Evolutionary conservation across 2,888 invertebrate species (phyloP).

Genomic region (Cremastinae sp.): DNA sequence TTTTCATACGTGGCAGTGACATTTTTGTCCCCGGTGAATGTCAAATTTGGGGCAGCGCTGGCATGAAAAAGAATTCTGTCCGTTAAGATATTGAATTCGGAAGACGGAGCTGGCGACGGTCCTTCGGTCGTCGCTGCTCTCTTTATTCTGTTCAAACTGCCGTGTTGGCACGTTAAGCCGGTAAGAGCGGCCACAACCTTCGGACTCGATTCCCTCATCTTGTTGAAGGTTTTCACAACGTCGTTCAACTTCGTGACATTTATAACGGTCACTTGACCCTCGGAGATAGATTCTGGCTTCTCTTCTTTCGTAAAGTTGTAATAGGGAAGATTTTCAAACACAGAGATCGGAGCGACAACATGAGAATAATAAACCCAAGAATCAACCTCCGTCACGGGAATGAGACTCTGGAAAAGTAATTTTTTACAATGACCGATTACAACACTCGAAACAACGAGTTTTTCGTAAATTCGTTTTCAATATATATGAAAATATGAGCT

Average conservation of each 20-base stretch:
- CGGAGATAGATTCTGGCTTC: constrained; percentile 77
- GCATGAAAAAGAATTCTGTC: constrained; percentile 67
- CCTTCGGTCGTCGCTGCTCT: constrained; percentile 62
- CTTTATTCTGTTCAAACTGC: constrained; percentile 69
- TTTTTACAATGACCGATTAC: too few relatives aligned
- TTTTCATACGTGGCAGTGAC: not conserved
- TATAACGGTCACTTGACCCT: constrained; percentile 67
- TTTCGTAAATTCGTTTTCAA: not conserved
- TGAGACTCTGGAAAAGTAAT: constrained; percentile 79
- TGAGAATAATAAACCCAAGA: constrained; percentile 83
- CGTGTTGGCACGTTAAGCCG: constrained; percentile 72
- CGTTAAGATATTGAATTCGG: constrained; percentile 40
- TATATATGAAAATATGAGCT: not conserved
- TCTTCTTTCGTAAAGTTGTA: constrained; percentile 80
- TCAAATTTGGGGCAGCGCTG: constrained; percentile 56
- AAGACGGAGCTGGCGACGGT: constrained; percentile 1
- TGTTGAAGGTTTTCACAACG: constrained; percentile 69
- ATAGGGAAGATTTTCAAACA: constrained; percentile 82
- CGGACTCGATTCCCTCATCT: constrained; percentile 75
- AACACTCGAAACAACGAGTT: too few relatives aligned
- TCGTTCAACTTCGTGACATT: constrained; percentile 66
- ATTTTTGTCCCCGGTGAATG: constrained; percentile 53
- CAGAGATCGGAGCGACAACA: constrained; percentile 84
- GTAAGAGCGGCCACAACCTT: constrained; percentile 71
- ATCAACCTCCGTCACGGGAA: constrained; percentile 73